phyloP scores from a whole-genome alignment of 1,140 invertebrate species.

The Macrocentrus cingulum region DNA sequence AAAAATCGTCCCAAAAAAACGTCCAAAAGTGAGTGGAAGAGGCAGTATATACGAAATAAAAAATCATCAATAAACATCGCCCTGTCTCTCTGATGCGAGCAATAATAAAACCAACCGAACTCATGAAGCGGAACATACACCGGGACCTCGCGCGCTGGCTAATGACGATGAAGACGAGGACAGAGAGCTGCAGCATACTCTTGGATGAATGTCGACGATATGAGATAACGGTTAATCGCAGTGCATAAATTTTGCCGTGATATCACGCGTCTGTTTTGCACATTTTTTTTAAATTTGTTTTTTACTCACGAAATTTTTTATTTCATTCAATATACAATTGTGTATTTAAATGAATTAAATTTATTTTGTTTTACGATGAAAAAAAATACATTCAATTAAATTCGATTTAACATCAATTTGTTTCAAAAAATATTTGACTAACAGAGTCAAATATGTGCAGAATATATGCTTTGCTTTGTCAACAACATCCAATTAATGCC shows the following conservation, averaged over 20 bases:
- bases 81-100: neutral
- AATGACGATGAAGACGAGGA: slow-evolving; percentile 18
- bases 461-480: too few relatives aligned
- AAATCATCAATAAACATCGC: slow-evolving; percentile 20
- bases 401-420: too few relatives aligned
- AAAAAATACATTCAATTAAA: too few relatives aligned
- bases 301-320: neutral
- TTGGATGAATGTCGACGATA: slow-evolving; percentile 2
- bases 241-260: slow-evolving; percentile 12
- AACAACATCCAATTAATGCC: too few relatives aligned
- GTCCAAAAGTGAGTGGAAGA: neutral
- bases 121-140: neutral
- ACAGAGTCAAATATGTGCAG: too few relatives aligned
- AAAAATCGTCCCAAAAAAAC: neutral
- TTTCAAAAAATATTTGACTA: too few relatives aligned
- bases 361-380: too few relatives aligned
- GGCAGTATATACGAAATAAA: slow-evolving; percentile 1
- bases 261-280: neutral
- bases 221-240: slow-evolving; percentile 23
- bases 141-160: neutral
- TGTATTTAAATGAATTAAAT: too few relatives aligned
- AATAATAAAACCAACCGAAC: slow-evolving; percentile 4
- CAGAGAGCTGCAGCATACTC: neutral
- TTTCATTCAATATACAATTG: too few relatives aligned
- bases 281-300: neutral